Evolutionary conservation across 1,140 invertebrate genomes (phyloP).

Genomic region (Drosophila suzukii): DNA sequence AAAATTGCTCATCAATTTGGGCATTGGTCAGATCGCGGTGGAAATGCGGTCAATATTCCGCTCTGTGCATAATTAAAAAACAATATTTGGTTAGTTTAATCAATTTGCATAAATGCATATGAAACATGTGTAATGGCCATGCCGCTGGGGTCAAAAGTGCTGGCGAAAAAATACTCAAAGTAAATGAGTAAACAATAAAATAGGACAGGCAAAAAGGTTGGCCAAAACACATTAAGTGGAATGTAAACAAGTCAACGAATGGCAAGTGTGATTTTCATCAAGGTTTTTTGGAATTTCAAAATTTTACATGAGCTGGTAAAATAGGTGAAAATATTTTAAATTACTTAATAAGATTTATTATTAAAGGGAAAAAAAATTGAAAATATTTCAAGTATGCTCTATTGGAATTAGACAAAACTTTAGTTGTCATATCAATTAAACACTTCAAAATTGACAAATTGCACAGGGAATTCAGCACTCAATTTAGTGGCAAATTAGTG

Average conservation of each 20-base stretch:
- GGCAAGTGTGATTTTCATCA: conserved; percentile 6
- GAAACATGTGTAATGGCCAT: conserved; percentile 41
- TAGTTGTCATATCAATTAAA: not conserved
- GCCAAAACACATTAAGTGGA: conserved; percentile 10
- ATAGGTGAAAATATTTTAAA: too few species aligned
- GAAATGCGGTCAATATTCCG: conserved; percentile 59
- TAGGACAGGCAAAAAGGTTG: conserved; percentile 17
- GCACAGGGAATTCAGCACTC: not conserved
- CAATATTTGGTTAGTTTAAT: conserved; percentile 83
- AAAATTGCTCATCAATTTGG: conserved; percentile 79
- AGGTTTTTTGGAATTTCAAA: not conserved
- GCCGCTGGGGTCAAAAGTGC: conserved; percentile 10
- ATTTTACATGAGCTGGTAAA: too few species aligned
- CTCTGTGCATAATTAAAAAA: conserved; percentile 80
- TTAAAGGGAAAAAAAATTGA: too few species aligned
- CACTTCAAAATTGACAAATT: conserved; percentile 1
- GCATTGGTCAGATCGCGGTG: conserved; percentile 54
- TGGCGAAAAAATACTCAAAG: conserved; percentile 14
- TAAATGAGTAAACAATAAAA: conserved; percentile 38
- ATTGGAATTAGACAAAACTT: not conserved
- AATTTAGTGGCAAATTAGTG: not conserved
- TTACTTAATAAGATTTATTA: too few species aligned
- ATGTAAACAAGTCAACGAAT: conserved; percentile 24
- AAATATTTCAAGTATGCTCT: not conserved
- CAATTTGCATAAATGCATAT: conserved; percentile 74